Evolutionary conservation across 2,888 invertebrate species (phyloP).

Genomic region (Mycalesis mineus): DNA sequence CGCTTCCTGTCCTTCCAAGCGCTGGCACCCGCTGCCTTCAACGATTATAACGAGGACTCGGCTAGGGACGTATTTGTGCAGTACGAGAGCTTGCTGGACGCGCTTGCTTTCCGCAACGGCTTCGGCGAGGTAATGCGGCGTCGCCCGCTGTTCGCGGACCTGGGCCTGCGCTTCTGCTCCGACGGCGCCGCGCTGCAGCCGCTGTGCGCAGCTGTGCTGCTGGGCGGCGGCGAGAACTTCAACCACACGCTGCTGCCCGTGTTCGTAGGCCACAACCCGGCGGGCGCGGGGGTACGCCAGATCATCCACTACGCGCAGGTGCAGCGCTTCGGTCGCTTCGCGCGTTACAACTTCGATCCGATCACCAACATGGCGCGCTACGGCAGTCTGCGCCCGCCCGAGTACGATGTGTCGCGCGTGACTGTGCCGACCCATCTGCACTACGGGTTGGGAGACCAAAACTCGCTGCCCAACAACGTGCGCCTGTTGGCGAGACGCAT

Average conservation of each 20-base stretch:
- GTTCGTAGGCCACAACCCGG: constrained; percentile 80
- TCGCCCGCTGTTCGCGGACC: constrained; percentile 55
- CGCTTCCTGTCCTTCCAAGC: constrained; percentile 78
- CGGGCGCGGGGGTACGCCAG: constrained; percentile 82
- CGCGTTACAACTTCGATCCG: constrained; percentile 39
- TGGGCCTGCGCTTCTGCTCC: constrained; percentile 69
- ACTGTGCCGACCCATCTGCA: constrained; percentile 79
- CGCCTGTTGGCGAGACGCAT: constrained; percentile 61
- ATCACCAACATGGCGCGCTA: constrained; percentile 70
- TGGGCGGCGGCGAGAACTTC: constrained; percentile 75
- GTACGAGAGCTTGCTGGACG: constrained; percentile 20
- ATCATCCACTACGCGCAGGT: constrained; percentile 84
- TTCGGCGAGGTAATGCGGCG: constrained; percentile 73
- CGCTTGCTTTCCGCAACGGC: constrained; percentile 55
- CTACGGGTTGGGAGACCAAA: constrained; percentile 79
- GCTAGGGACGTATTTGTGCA: constrained; percentile 16
- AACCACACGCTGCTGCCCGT: constrained; percentile 81
- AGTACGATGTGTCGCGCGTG: constrained; percentile 72
- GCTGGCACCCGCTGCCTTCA: constrained; percentile 55
- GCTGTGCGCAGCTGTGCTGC: constrained; percentile 80
- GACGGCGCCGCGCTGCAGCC: constrained; percentile 68
- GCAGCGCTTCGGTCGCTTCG: constrained; percentile 64
- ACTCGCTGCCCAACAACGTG: constrained; percentile 73
- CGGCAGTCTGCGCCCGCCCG: constrained; percentile 69
- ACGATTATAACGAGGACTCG: constrained; percentile 40